Evolutionary conservation across 2,888 invertebrate genomes (phyloP), one percentile per base, ranked within the genome.

Genomic region (Trichogramma evanescens): DNA sequence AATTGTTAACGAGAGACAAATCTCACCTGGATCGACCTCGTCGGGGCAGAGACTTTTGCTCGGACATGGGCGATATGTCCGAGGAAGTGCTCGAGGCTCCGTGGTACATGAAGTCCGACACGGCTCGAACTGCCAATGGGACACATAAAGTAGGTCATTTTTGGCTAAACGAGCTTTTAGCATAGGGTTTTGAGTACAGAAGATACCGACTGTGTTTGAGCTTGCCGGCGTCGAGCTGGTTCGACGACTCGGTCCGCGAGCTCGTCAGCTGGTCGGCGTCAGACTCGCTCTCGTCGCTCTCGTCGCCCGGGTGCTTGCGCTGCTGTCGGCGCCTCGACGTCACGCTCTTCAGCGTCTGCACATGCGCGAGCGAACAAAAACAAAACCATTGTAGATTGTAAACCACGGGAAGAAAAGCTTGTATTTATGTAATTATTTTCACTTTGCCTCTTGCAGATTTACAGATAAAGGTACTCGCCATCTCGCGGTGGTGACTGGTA

Each of bases 1-100:
- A 59, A 9, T 45, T 45, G 45, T 45, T n/a, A 46, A 61, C 26
- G 26, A 26, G 26, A 26, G 26, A 26, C 2, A 26, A 26, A 26
- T 26, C 62, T 80, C 83, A 86, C 86, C 86, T 86, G 79, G 86
- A 84, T 77, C 86, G 83, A 78, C 84, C 85, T 77, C 87, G 83
- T 74, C 88, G 82, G 69, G 88, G 87, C 73, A 88, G 80, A 69
- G 87, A 88, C 78, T 88, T 88, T 79, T 88, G 87, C 77, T 88
- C 88, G 73, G 87, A 86, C 86, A 87, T 87, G 72, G 88, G 88
- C 69, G 88, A 88, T 74, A 88, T 83, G 81, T 88, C 88, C 75
- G 88, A 88, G 67, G 88, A 88, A 68, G 88, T 88, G 80, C 87
- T 88, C 72, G 88, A 88, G 77, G 86, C 86, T 76, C 87, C 87